Percentiles rank a stretch among this genome's conserved stretches.
Conservation (phyloP, 2,797 vertebrate species). For the Mormyrus hasselquistii region DNA sequence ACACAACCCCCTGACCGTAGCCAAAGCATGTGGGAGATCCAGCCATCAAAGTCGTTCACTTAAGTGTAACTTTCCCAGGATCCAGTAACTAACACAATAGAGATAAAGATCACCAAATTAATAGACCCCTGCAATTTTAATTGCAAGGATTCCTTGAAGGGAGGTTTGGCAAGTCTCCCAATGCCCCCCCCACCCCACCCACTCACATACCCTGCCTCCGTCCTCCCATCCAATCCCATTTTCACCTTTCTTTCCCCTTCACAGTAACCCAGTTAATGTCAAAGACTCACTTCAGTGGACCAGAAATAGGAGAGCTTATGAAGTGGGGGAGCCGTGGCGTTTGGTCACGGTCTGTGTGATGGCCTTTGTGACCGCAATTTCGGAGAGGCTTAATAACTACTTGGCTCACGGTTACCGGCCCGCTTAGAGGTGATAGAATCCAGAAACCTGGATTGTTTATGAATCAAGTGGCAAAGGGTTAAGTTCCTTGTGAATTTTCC, state of each 20-base stretch:
- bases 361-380: constrained; percentile 35
- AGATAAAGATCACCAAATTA: constrained; percentile 49
- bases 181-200: neutral
- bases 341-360: constrained; percentile 38
- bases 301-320: constrained; percentile 45
- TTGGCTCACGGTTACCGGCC: constrained; percentile 43
- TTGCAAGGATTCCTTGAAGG: constrained; percentile 46
- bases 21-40: neutral
- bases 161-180: constrained; percentile 48
- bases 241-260: constrained; percentile 40
- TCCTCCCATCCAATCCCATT: constrained; percentile 18
- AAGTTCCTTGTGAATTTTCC: neutral
- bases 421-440: constrained; percentile 42
- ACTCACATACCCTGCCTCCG: constrained; percentile 17
- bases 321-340: constrained; percentile 36
- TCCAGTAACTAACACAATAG: constrained; percentile 49
- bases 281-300: constrained; percentile 47
- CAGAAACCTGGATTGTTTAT: constrained; percentile 35
- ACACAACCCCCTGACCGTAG: neutral
- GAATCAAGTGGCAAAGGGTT: constrained; percentile 44
- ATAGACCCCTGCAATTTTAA: constrained; percentile 51
- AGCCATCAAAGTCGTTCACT: neutral
- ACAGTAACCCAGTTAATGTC: constrained; percentile 42
- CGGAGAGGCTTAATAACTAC: constrained; percentile 48
- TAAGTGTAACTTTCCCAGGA: constrained; percentile 49